Percentiles rank a stretch among this genome's conserved stretches.
These are phyloP conservation scores for Cryptoprocta ferox DNA, from an alignment of 2,797 vertebrate species.

Conservation along the genomic window DNA sequence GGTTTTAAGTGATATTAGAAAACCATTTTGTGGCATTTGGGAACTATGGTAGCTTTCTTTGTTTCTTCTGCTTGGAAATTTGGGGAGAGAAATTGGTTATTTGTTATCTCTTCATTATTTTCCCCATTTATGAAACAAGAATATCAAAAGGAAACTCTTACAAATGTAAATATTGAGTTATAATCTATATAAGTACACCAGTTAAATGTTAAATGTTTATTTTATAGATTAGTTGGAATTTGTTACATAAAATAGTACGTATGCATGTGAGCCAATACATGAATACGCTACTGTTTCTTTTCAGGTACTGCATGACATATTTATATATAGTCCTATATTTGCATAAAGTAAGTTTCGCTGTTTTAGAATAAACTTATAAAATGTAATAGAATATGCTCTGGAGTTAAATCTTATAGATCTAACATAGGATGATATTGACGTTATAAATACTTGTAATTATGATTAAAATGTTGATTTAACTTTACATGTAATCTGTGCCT, in stretches of 20 bases:
- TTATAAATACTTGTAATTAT: background rate
- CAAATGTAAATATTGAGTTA: background rate
- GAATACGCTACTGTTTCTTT: slow-evolving; percentile 48
- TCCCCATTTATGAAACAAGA: slow-evolving; percentile 26
- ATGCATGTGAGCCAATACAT: background rate
- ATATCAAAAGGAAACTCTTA: background rate
- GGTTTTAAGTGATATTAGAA: background rate
- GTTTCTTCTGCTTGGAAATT: slow-evolving; percentile 25
- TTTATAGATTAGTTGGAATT: slow-evolving; percentile 19
- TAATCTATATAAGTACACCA: background rate
- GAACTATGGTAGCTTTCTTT: background rate
- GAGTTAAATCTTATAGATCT: background rate
- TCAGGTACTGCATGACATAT: slow-evolving; percentile 25
- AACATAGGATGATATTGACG: background rate
- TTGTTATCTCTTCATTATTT: slow-evolving; percentile 38
- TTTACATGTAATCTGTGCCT: slow-evolving; percentile 48
- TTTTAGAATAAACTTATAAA: slow-evolving; percentile 55
- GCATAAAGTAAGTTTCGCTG: slow-evolving; percentile 29
- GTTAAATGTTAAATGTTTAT: slow-evolving; percentile 47
- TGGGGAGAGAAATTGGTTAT: background rate
- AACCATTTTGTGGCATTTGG: background rate
- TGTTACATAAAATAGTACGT: background rate
- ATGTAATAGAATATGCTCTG: slow-evolving; percentile 27
- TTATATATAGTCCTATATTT: slow-evolving; percentile 26
- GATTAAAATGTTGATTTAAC: slow-evolving; percentile 53